A percentile compares a stretch with the other conserved stretches of the same genome.
phyloP scores from a whole-genome alignment of 1,140 invertebrate species.

The Nomia melanderi region DNA sequence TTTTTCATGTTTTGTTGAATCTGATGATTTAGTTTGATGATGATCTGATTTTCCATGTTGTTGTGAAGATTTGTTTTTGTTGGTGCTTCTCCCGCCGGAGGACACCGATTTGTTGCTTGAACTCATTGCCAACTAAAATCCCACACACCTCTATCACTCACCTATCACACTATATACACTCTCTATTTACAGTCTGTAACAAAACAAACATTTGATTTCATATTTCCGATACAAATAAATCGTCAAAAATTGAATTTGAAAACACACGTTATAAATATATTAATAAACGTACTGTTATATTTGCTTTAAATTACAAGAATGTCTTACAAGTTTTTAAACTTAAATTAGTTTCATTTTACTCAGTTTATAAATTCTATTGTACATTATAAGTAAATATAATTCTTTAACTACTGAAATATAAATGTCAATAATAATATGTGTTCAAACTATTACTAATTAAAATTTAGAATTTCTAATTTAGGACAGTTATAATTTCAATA shows the following conservation, averaged over 20 bases:
- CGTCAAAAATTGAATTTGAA: neutral
- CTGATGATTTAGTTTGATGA: conserved; percentile 76
- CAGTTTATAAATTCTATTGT: too few relatives aligned
- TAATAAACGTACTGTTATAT: neutral
- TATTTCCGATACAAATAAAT: conserved; percentile 10
- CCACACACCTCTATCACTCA: conserved; percentile 73
- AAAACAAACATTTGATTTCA: conserved; percentile 51
- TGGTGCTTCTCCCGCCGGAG: conserved; percentile 75
- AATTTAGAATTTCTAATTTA: too few relatives aligned
- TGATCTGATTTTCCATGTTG: conserved; percentile 78
- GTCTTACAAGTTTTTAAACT: neutral
- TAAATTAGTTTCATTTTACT: neutral
- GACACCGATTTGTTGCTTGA: conserved; percentile 78
- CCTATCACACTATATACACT: conserved; percentile 81
- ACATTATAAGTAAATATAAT: neutral
- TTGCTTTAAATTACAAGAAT: too few relatives aligned
- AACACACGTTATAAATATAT: neutral
- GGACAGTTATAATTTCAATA: neutral
- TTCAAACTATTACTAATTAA: neutral
- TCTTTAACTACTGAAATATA: neutral
- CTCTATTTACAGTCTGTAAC: conserved; percentile 82
- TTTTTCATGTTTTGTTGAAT: conserved; percentile 78
- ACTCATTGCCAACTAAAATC: conserved; percentile 78
- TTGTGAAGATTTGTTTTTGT: conserved; percentile 76
- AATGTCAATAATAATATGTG: too few relatives aligned